Evolutionary conservation across 1,140 invertebrate genomes (phyloP), one percentile per base, ranked within the genome.

Genomic region (Pachypsylla venusta): DNA sequence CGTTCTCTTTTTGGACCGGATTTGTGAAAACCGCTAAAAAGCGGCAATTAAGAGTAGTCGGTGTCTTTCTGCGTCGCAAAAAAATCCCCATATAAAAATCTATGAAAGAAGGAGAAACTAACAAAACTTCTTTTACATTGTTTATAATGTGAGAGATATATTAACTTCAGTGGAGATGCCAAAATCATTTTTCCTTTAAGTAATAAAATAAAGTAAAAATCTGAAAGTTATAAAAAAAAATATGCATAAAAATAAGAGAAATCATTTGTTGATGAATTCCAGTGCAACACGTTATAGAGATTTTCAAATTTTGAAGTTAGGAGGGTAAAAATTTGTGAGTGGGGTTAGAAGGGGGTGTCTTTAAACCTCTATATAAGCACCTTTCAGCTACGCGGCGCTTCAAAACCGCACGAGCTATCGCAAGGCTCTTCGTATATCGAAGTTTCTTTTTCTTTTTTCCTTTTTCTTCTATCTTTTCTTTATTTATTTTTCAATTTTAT

Each of bases 321-420:
- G 22, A 48, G 42, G 42, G 42, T n/a, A 48, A 48, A 48, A 48
- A 48, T 48, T n/a, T 48, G 42, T 22, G 22, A 48, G 42, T n/a
- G 42, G 16, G 42, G 16, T 35, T 19, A 19, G n/a, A 22, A 48
- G 22, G 42, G 42, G 42, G 42, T 48, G 42, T 48, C 22, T 10
- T n/a, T 48, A 48, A 48, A 48, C 42, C 42, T 19, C 42, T 48
- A 48, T 48, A 48, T 10, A 48, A 48, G 42, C 42, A 48, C 42
- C 42, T 22, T 19, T 4, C 42, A 5, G 42, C 42, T 19, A 19
- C n/a, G 42, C 7, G 16, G n/a, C 4, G 42, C 42, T 5, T 48
- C 42, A 48, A 48, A 48, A 48, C 42, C 42, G 42, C 42, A 48
- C 42, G 42, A 48, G 42, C 42, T 22, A 48, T 4, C 4, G 42